Conservation (phyloP, 2,113 vertebrate species). For the Erythrocercus mccallii region DNA sequence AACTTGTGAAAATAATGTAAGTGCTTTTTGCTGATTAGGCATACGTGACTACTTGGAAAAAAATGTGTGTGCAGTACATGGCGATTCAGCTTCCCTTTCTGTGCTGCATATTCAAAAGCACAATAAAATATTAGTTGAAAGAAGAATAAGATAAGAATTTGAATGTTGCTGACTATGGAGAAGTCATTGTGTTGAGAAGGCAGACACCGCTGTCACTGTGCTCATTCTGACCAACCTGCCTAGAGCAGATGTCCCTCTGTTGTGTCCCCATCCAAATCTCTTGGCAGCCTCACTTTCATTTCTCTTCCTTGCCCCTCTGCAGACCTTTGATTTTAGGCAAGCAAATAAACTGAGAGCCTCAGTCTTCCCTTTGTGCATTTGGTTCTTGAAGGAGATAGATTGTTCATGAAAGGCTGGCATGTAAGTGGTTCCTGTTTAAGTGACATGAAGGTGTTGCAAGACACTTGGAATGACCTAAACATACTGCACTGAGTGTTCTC, state of each 20-base stretch:
- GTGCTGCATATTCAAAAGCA: conserved; percentile 49
- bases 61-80: not conserved
- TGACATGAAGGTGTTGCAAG: not conserved
- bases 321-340: not conserved
- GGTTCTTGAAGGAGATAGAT: not conserved
- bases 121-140: not conserved
- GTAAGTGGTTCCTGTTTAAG: not conserved
- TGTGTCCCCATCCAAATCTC: not conserved
- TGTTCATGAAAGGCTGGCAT: not conserved
- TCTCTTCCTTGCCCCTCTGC: not conserved
- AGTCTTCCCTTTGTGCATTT: not conserved
- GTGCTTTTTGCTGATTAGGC: conserved; percentile 58
- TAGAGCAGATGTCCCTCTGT: not conserved
- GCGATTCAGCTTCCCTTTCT: conserved; percentile 16
- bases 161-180: not conserved
- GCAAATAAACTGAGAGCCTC: not conserved
- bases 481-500: not conserved
- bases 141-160: not conserved
- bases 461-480: not conserved
- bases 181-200: not conserved
- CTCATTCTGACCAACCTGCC: not conserved
- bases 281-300: not conserved
- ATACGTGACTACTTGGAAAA: conserved; percentile 20
- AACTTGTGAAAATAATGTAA: conserved; percentile 54
- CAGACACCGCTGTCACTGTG: not conserved